Conservation (phyloP, 2,797 vertebrate genomes). For the Pangasius larnaudii region DNA sequence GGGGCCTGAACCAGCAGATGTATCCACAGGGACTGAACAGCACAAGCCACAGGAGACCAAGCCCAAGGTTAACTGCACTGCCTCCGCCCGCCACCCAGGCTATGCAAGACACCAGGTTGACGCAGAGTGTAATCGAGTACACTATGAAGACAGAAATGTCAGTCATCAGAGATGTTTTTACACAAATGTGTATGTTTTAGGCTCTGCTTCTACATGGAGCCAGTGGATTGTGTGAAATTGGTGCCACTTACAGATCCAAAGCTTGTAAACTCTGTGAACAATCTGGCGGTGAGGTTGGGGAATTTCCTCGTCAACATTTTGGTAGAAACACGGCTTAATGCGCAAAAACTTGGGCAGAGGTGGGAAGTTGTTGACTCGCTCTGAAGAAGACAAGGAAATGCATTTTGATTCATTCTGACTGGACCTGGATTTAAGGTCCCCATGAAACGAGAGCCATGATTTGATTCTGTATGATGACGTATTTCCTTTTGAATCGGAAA, state of each 20-base stretch:
- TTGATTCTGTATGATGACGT: not conserved
- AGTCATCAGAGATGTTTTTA: not conserved
- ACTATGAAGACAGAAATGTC: constrained; percentile 71
- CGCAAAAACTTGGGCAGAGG: constrained; percentile 85
- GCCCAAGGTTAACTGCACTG: constrained; percentile 81
- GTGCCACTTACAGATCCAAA: constrained; percentile 88
- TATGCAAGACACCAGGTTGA: constrained; percentile 90
- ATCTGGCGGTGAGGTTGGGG: constrained; percentile 82
- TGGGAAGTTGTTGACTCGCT: constrained; percentile 89
- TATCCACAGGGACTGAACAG: constrained; percentile 93
- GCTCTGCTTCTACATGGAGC: not conserved
- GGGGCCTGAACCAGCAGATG: constrained; percentile 92
- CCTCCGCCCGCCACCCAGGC: constrained; percentile 92
- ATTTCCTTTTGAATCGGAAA: not conserved
- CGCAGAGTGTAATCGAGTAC: constrained; percentile 83
- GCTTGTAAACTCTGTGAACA: constrained; percentile 86
- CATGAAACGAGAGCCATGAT: not conserved
- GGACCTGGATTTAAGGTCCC: not conserved
- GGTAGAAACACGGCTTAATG: constrained; percentile 94
- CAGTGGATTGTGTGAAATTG: not conserved
- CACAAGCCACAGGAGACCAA: constrained; percentile 89
- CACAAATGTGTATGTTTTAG: not conserved
- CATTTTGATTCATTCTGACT: not conserved
- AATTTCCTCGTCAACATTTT: constrained; percentile 91
- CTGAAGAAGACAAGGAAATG: constrained; percentile 67